Base-by-base conservation (phyloP, 2,113 vertebrate species). In the Trichomycterus rosablanca region DNA sequence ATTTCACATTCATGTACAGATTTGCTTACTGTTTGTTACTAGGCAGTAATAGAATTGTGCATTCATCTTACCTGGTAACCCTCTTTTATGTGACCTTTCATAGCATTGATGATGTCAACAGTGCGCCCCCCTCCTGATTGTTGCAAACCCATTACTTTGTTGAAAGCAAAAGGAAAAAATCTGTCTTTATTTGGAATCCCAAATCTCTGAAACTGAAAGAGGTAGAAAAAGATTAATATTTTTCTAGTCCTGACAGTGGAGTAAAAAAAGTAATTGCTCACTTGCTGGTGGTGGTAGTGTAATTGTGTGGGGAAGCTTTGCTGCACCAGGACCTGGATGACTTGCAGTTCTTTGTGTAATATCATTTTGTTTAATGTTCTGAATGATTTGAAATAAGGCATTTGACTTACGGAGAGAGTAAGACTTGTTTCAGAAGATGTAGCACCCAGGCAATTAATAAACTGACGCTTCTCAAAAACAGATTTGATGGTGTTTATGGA, bases 121-220 rank as follows among this genome's bases (percentile, higher is more conserved):
- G 4, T 16, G n/a, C 50, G 42, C 6, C 35, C n/a, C 4, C 68
- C 56, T 1, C 8, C 1, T 1, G n/a, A 3, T 7, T 28, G 4
- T 32, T 71, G 37, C 24, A 56, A 1, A 43, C 68, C 68, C 56
- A 60, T 71, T 12, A 51, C n/a, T 28, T 71, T 57, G 18, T 56
- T 53, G 34, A 71, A 60, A 7, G 20, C 50, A 45, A 66, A 50
- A 16, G 56, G 62, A 10, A 44, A 50, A 18, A 11, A n/a, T 16
- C 28, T 10, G 2, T 20, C 2, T 15, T 42, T 14, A 5, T 54
- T 2, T 39, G 12, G 2, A 43, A 71, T 15, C n/a, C 12, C 4
- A 28, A 44, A 48, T 16, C 43, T 56, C 28, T 71, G 18, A 23
- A 35, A 71, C 69, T 71, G 45, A n/a, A 62, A 32, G 45, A 11